Percentiles rank a stretch among this genome's conserved stretches.
Evolutionary conservation across 2,888 invertebrate species (phyloP).

Genomic region (Colletes collaris): DNA sequence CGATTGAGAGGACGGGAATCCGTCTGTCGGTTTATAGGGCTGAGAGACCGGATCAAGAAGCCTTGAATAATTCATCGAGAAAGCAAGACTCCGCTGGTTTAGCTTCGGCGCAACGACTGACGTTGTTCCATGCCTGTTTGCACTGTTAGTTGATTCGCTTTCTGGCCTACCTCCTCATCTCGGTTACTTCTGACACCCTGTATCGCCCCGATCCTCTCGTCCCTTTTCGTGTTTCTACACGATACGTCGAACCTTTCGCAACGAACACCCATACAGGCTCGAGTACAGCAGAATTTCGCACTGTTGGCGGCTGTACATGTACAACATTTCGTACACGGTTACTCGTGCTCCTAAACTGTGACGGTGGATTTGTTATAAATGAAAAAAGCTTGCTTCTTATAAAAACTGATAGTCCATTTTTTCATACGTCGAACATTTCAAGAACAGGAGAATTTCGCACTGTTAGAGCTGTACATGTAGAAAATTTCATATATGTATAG

Average conservation of each 20-base stretch:
- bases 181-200: slow-evolving; percentile 42
- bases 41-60: slow-evolving; percentile 76
- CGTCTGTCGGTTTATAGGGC: slow-evolving; percentile 71
- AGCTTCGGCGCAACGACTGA: slow-evolving; percentile 54
- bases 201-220: slow-evolving; percentile 21
- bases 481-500: no score
- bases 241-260: slow-evolving; percentile 6
- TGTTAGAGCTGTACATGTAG: no score
- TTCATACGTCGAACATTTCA: no score
- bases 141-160: slow-evolving; percentile 54
- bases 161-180: slow-evolving; percentile 40
- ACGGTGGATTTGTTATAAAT: no score
- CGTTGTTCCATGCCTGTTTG: slow-evolving; percentile 60
- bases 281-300: no score
- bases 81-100: slow-evolving; percentile 61
- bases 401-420: no score
- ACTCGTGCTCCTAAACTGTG: no score
- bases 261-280: no score
- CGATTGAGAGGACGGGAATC: slow-evolving; percentile 78
- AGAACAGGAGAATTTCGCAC: no score
- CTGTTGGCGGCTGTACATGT: no score
- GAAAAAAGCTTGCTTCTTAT: no score
- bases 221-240: slow-evolving; percentile 14
- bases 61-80: slow-evolving; percentile 80
- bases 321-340: no score